Percentiles rank a stretch among this genome's conserved stretches.
Evolutionary conservation across 2,797 vertebrate genomes (phyloP).

Genomic region (Rhyacichthys aspro): DNA sequence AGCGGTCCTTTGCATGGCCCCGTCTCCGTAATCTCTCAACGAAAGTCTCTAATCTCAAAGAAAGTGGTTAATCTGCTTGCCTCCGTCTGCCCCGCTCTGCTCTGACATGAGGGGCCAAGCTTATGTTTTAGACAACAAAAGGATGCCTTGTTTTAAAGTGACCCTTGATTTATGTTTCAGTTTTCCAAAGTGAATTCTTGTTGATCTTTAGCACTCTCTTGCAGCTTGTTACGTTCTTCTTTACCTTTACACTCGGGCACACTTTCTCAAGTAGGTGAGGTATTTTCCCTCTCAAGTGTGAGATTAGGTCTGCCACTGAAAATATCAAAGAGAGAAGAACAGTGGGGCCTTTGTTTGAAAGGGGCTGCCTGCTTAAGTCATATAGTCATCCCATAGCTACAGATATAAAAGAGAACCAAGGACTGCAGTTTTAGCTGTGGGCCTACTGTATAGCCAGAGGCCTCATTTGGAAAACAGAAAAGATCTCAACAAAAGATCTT

Average conservation of each 20-base stretch:
- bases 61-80: slow-evolving; percentile 69
- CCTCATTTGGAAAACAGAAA: slow-evolving; percentile 28
- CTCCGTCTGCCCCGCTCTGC: slow-evolving; percentile 51
- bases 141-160: slow-evolving; percentile 35
- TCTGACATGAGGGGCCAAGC: slow-evolving; percentile 43
- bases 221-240: slow-evolving; percentile 4
- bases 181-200: not conserved
- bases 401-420: slow-evolving; percentile 31
- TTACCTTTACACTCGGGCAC: slow-evolving; percentile 37
- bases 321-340: slow-evolving; percentile 48
- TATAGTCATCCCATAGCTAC: slow-evolving; percentile 39
- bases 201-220: not conserved
- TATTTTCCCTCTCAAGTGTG: slow-evolving; percentile 41
- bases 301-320: slow-evolving; percentile 36
- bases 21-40: slow-evolving; percentile 63
- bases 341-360: slow-evolving; percentile 45
- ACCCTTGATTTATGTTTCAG: slow-evolving; percentile 6
- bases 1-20: slow-evolving; percentile 57
- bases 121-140: slow-evolving; percentile 27
- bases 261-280: slow-evolving; percentile 34
- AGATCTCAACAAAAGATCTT: slow-evolving; percentile 13
- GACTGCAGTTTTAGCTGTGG: slow-evolving; percentile 22
- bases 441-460: slow-evolving; percentile 28
- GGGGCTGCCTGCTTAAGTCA: slow-evolving; percentile 32
- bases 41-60: slow-evolving; percentile 68